These are phyloP conservation scores for Brachionus asplanchnoidis DNA, from an alignment of 1,140 invertebrate species.

Conservation along the genomic window DNA sequence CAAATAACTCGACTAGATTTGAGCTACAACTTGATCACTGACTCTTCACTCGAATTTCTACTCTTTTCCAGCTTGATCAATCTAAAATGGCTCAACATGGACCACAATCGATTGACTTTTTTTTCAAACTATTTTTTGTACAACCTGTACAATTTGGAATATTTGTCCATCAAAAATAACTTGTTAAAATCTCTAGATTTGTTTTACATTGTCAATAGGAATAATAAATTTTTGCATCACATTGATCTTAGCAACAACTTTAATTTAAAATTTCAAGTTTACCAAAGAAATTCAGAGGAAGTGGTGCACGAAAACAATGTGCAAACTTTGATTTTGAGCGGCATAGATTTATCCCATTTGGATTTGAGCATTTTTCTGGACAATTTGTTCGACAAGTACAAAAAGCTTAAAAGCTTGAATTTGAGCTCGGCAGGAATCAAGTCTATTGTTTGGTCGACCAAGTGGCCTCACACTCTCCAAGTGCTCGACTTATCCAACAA, in stretches of 20 bases:
- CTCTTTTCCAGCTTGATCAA: conserved; percentile 5
- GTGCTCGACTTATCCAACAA: not conserved
- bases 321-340: not conserved
- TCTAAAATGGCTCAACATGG: not conserved
- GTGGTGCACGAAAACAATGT: not conserved
- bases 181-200: not conserved
- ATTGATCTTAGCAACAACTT: not conserved
- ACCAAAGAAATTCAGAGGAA: not conserved
- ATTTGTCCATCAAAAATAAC: not conserved
- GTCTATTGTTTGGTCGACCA: not conserved
- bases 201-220: conserved; percentile 1
- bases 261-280: not conserved
- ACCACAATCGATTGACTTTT: not conserved
- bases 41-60: not conserved
- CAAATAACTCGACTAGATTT: not conserved
- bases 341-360: conserved; percentile 1
- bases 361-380: conserved; percentile 16
- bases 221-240: not conserved
- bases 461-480: not conserved
- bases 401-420: not conserved
- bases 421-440: conserved; percentile 11
- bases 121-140: conserved; percentile 8
- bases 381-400: not conserved
- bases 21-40: not conserved
- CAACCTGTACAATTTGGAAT: not conserved